phyloP scores from a whole-genome alignment of 2,113 vertebrate genomes.

The Tor tambroides region DNA sequence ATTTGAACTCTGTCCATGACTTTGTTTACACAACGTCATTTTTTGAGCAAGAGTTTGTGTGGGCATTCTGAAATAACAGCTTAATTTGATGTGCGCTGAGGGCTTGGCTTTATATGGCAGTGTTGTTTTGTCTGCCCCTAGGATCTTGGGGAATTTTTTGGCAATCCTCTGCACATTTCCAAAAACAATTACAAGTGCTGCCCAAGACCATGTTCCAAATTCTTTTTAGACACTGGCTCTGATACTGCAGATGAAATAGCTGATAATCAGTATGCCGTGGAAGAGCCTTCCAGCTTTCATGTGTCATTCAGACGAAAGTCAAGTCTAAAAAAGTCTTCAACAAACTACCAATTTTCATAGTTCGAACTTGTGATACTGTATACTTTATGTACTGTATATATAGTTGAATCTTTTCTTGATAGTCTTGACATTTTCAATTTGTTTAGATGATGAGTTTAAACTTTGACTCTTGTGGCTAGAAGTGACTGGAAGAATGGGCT shows the following conservation, averaged over 20 bases:
- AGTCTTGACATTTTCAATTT: not conserved
- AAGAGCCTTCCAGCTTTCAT: not conserved
- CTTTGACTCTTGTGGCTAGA: not conserved
- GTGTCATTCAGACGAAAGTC: not conserved
- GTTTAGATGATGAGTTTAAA: constrained; percentile 6
- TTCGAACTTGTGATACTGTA: constrained; percentile 1
- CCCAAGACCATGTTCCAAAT: constrained; percentile 46
- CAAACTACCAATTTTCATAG: constrained; percentile 1
- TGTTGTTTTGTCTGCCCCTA: constrained; percentile 63
- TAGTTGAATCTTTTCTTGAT: not conserved
- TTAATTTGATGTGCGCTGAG: constrained; percentile 42
- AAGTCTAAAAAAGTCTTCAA: not conserved
- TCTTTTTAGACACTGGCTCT: constrained; percentile 33
- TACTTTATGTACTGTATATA: not conserved
- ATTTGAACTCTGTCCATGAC: not conserved
- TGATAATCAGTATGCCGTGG: constrained; percentile 32
- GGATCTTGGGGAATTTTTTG: constrained; percentile 60
- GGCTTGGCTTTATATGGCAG: constrained; percentile 71
- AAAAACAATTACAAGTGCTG: constrained; percentile 62
- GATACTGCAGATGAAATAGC: constrained; percentile 53
- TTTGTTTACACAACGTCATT: constrained; percentile 23
- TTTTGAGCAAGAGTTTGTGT: constrained; percentile 7
- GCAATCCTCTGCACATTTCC: constrained; percentile 52
- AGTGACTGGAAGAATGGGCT: not conserved
- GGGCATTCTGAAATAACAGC: constrained; percentile 23